Conservation (phyloP, 2,888 invertebrate species). For the Chromoteleia sp. region DNA sequence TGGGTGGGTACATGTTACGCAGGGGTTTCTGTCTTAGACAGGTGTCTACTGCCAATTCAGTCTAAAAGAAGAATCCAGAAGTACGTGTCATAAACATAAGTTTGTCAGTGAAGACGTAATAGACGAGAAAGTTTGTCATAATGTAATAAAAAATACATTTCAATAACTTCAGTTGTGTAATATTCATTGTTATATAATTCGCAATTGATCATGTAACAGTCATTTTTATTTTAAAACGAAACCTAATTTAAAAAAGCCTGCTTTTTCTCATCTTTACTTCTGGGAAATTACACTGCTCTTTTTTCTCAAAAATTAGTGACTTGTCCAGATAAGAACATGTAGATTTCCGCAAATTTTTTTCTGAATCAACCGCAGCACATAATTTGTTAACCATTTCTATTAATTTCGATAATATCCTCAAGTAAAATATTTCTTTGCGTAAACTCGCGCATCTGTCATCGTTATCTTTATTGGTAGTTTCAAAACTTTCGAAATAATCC, state of each 20-base stretch:
- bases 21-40: conserved; percentile 17
- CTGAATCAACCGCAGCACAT: conserved; percentile 41
- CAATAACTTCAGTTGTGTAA: not conserved
- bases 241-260: not conserved
- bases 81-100: conserved; percentile 38
- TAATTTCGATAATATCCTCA: conserved; percentile 50
- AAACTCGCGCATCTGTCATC: conserved; percentile 9
- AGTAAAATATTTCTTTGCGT: conserved; percentile 35
- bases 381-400: conserved; percentile 24
- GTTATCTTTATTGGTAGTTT: not conserved
- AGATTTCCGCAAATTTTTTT: conserved; percentile 15
- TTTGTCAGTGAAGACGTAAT: conserved; percentile 14
- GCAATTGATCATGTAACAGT: not conserved
- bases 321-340: conserved; percentile 38
- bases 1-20: conserved; percentile 6
- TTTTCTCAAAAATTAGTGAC: conserved; percentile 27
- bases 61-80: conserved; percentile 23
- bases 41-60: conserved; percentile 18
- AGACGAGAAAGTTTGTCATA: not conserved
- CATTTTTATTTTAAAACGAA: conserved; percentile 5
- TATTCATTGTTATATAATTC: not conserved
- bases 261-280: not conserved
- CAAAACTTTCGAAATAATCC: not conserved
- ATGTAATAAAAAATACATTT: not conserved
- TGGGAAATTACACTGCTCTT: not conserved